phyloP scores from a whole-genome alignment of 1,140 invertebrate genomes.

The Hirudo medicinalis region DNA sequence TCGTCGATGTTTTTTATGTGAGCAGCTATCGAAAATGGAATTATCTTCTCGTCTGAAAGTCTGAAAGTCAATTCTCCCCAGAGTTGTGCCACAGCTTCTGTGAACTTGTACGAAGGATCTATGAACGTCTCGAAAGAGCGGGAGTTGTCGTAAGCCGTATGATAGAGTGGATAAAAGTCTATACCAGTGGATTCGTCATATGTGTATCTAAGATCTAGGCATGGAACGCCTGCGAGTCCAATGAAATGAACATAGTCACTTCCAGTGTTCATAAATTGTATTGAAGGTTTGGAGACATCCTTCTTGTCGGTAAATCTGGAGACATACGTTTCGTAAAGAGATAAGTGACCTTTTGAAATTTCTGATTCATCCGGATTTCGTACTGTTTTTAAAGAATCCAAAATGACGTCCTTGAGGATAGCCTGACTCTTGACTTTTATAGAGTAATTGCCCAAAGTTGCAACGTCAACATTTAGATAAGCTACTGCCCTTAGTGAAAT shows the following conservation, averaged over 20 bases:
- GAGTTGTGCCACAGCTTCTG: conserved; percentile 29
- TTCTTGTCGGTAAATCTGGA: conserved; percentile 23
- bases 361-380: conserved; percentile 34
- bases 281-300: conserved; percentile 23
- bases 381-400: conserved; percentile 31
- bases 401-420: conserved; percentile 30
- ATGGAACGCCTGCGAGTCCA: conserved; percentile 33
- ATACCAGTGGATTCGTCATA: conserved; percentile 24
- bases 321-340: conserved; percentile 38
- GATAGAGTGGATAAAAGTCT: conserved; percentile 39
- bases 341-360: conserved; percentile 26
- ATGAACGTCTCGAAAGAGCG: conserved; percentile 36
- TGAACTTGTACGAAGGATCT: conserved; percentile 32
- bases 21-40: conserved; percentile 36
- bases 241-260: conserved; percentile 38
- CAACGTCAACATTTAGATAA: conserved; percentile 36
- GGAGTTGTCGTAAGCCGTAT: conserved; percentile 42
- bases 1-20: conserved; percentile 3
- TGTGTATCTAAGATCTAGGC: conserved; percentile 32
- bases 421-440: conserved; percentile 29
- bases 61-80: conserved; percentile 34
- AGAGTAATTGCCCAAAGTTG: conserved; percentile 29
- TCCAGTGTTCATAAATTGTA: conserved; percentile 32
- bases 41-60: conserved; percentile 37
- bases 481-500: conserved; percentile 32